Base-by-base conservation (phyloP, 2,888 invertebrate genomes). In the Tiliacea aurago region DNA sequence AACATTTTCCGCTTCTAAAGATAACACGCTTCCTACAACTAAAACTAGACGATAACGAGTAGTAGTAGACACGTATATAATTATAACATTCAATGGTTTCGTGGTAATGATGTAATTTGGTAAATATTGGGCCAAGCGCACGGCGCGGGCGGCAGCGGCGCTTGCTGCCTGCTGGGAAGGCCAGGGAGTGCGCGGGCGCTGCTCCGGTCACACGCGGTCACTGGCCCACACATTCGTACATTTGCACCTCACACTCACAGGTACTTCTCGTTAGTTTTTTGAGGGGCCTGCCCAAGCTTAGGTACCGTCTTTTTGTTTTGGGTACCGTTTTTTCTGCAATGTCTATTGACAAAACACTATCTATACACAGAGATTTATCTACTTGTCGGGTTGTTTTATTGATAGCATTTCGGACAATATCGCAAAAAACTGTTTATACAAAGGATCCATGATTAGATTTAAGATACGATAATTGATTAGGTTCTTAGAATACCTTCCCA, bases 201-300 rank as follows among this genome's bases (percentile, higher is more conserved):
- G 73, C 69, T 56, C 74, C 80, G 86, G 83, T 82, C 85, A 83
- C 70, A 73, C 67, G 61, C 86, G 87, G 87, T 87, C 88, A 86
- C 79, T 87, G 83, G 85, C 80, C 85, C 70, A 69, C 80, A 68
- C 73, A 72, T 79, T 73, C 28, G 59, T 70, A 78, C 70, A 70
- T 78, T 73, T 68, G 56, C 67, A 73, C 51, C 64, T 51, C 33
- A 66, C 53, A 28, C 6, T n/a, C 18, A 51, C 13, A n/a, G 28
- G 41, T 23, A 63, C 59, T 20, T 51, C 53, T 72, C n/a, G 20
- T 49, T 77, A 20, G 6, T 3, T 20, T 61, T 71, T 53, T 33
- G 13, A n/a, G 18, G 15, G 41, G 15, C 37, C 45, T 51, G 43
- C 23, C 41, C 53, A 33, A 5, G 1, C 15, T n/a, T 41, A n/a